phyloP scores from a whole-genome alignment of 1,140 invertebrate genomes.

The Bradynema listronoti region DNA sequence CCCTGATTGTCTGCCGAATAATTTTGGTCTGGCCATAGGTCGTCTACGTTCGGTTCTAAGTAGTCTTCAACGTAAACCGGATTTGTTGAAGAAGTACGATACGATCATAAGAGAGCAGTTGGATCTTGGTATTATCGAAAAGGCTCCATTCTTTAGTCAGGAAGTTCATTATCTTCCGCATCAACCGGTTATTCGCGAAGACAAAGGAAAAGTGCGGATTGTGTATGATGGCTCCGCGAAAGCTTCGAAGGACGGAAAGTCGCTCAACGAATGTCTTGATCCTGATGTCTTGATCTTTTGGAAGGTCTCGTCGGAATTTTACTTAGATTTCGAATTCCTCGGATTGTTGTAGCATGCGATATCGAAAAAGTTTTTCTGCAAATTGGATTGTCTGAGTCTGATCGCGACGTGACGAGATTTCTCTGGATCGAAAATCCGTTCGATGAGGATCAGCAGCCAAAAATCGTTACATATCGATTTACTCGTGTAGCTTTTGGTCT shows the following conservation, averaged over 20 bases:
- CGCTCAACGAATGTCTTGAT: conserved; percentile 22
- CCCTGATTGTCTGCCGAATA: too few species aligned
- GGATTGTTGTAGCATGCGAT: background rate
- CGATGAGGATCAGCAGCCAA: conserved; percentile 4
- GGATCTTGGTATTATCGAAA: too few species aligned
- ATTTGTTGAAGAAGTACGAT: too few species aligned
- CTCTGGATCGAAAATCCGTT: conserved; percentile 13
- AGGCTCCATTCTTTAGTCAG: too few species aligned
- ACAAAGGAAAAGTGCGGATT: conserved; percentile 16
- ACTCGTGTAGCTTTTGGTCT: conserved; percentile 30
- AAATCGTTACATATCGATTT: conserved; percentile 25
- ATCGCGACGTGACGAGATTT: conserved; percentile 11
- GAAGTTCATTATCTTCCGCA: conserved; percentile 18
- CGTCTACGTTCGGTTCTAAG: too few species aligned
- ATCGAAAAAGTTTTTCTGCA: conserved; percentile 21
- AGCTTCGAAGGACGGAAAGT: background rate
- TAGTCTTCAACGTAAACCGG: too few species aligned
- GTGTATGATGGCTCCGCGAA: conserved; percentile 26
- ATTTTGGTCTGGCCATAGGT: too few species aligned
- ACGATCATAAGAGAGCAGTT: too few species aligned
- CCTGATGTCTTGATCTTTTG: conserved; percentile 24
- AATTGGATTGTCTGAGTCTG: background rate
- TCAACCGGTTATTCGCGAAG: conserved; percentile 15
- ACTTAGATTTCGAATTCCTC: conserved; percentile 5
- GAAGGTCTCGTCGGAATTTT: conserved; percentile 13